Base-by-base conservation (phyloP, 2,113 vertebrate species). In the Oryzias woworae region DNA sequence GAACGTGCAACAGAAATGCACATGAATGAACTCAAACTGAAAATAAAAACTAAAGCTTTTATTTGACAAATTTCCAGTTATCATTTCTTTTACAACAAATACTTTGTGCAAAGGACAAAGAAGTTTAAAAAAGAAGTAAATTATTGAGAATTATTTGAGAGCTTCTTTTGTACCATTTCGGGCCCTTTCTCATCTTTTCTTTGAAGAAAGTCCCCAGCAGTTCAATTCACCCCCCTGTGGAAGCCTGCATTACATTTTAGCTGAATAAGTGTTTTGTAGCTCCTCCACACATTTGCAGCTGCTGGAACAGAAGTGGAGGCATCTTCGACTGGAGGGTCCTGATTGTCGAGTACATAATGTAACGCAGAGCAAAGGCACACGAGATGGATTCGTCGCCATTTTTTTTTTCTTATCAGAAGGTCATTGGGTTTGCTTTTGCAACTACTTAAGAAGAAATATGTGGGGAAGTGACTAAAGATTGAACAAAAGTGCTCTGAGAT, bases 221-320 rank as follows among this genome's bases (percentile, higher is more conserved):
- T 36, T 36, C 36, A 36, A 36, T 36, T 36, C 14, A 61, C 70
- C 53, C 36, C 18, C n/a, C 17, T 45, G 61, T 14, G 28, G 48
- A 65, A 69, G 53, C 43, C 44, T 13, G 44, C 54, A 55, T 44
- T 55, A 15, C 54, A 41, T 63, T 45, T 63, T 23, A 20, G 58
- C 63, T 75, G 51, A 78, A 71, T 73, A 66, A 65, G 49, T 49
- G 66, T 75, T 71, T 74, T 77, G 75, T 68, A 54, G 43, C 49
- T 50, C 26, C 66, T 42, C 52, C 26, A 52, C 28, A 54, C 48
- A 63, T 54, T 68, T 73, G 65, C 73, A 71, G 63, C 66, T 76
- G 59, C n/a, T n/a, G 17, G 6, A 47, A n/a, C n/a, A n/a, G 15
- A 45, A 45, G 44, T 36, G 36, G 36, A 36, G 10, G 36, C 1